Percentiles rank a stretch among this genome's conserved stretches.
Conservation (phyloP, 2,113 vertebrate genomes). For the Morone saxatilis region DNA sequence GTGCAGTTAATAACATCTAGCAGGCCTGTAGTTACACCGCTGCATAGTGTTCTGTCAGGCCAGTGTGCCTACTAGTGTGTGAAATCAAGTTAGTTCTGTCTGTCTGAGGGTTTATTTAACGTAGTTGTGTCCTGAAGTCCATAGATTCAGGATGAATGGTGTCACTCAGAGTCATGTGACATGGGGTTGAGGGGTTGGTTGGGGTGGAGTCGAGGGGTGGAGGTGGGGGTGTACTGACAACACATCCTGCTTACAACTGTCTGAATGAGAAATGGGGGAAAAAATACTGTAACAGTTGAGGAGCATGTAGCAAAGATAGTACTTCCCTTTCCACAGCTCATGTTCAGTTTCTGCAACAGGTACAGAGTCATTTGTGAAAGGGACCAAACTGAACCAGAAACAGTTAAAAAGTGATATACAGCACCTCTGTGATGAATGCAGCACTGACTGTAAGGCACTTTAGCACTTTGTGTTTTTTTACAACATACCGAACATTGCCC, state of each 20-base stretch:
- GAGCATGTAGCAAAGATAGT: conserved; percentile 45
- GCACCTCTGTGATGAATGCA: conserved; percentile 4
- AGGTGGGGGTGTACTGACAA: conserved; percentile 44
- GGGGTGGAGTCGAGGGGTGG: conserved; percentile 34
- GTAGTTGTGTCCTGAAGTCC: conserved; percentile 8
- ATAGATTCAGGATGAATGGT: conserved; percentile 21
- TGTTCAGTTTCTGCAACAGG: conserved; percentile 58
- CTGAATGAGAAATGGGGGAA: conserved; percentile 62
- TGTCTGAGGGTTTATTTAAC: conserved; percentile 17
- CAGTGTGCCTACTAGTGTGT: conserved; percentile 22
- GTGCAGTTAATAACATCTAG: conserved; percentile 53
- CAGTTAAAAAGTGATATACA: background rate
- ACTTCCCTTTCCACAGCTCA: conserved; percentile 47
- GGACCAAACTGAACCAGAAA: conserved; percentile 1
- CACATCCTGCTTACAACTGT: conserved; percentile 80
- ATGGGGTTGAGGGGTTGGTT: conserved; percentile 16
- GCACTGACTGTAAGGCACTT: background rate
- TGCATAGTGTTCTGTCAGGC: conserved; percentile 39
- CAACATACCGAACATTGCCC: background rate
- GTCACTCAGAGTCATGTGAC: conserved; percentile 69
- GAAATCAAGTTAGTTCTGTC: conserved; percentile 41
- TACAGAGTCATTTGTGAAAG: conserved; percentile 28
- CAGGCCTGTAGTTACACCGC: conserved; percentile 34
- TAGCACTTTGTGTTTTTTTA: background rate
- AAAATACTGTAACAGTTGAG: conserved; percentile 21